A percentile compares a stretch with the other conserved stretches of the same genome.
Evolutionary conservation across 2,113 vertebrate species (phyloP).

Genomic region (Pogonocichla stellata): DNA sequence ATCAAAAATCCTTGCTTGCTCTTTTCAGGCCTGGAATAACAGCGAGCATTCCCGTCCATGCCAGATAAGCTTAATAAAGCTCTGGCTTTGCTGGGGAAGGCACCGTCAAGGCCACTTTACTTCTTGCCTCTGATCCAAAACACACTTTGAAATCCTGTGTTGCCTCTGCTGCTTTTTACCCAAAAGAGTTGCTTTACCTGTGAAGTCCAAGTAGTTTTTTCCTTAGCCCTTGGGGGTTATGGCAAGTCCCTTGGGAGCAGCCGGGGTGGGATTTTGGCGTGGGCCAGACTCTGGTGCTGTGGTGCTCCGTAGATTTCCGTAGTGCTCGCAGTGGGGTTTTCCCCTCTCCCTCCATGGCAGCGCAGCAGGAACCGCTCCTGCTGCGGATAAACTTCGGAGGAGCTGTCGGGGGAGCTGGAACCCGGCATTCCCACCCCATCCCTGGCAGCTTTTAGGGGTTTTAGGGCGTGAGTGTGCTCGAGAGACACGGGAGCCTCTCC

Average conservation of each 20-base stretch:
- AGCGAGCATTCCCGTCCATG: rapidly evolving
- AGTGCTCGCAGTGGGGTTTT: background rate
- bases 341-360: background rate
- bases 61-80: background rate
- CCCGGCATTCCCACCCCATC: rapidly evolving
- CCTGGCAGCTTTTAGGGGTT: background rate
- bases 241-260: rapidly evolving
- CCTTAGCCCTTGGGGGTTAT: background rate
- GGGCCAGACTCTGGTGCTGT: rapidly evolving
- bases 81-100: background rate
- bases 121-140: background rate
- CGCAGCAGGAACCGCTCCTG: rapidly evolving
- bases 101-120: conserved; percentile 6
- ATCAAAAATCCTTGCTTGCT: background rate
- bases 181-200: background rate
- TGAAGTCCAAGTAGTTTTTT: background rate
- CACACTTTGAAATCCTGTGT: background rate
- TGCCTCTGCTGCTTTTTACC: background rate
- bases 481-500: background rate
- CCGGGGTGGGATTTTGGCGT: background rate
- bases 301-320: background rate
- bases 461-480: background rate
- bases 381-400: background rate
- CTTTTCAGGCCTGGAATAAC: conserved; percentile 25
- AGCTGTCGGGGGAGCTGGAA: background rate